Base-by-base conservation (phyloP, 2,797 vertebrate genomes). In the Pogoniulus pusillus region DNA sequence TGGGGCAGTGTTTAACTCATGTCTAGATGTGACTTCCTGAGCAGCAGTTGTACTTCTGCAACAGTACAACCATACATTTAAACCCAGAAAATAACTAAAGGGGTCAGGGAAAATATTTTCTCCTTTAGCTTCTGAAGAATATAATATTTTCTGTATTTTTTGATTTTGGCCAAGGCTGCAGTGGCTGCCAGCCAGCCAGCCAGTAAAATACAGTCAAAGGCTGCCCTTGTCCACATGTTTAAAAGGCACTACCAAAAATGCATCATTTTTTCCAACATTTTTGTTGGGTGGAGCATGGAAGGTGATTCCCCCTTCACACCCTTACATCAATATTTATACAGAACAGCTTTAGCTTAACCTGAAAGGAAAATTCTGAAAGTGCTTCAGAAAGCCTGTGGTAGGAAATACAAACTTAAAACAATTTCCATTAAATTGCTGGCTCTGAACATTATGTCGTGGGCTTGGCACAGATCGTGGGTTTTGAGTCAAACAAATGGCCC, bases 341-440 rank as follows among this genome's bases (percentile, higher is more conserved):
- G 82, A 89, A 87, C 85, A 88, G 78, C 91, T 94, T 90, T n/a
- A 92, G 64, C 69, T 41, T 47, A 91, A 86, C 91, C 91, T 91
- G 93, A 91, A 84, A 81, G 91, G 85, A 93, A 94, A 95, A 91
- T 84, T 94, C 93, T 91, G 74, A 91, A 82, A 87, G 89, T 68
- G 82, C 92, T 89, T 94, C 82, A 94, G 94, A 94, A 95, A 89
- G 68, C 55, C 74, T 86, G 77, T 51, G 85, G 92, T 82, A 95
- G 87, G 94, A 95, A 94, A 93, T 93, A 92, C 94, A 94, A 94
- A 26, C 68, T 87, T 89, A 16, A 91, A 95, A 93, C 89, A 94
- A 95, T 96, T 95, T 96, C 92, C 95, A 95, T 92, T 92, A 95
- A 94, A 91, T 49, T n/a, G n/a, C 51, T 95, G 94, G 95, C 92